Percentiles rank a stretch among this genome's conserved stretches.
phyloP scores from a whole-genome alignment of 2,888 invertebrate genomes.

The Drosophila mayaguana region DNA sequence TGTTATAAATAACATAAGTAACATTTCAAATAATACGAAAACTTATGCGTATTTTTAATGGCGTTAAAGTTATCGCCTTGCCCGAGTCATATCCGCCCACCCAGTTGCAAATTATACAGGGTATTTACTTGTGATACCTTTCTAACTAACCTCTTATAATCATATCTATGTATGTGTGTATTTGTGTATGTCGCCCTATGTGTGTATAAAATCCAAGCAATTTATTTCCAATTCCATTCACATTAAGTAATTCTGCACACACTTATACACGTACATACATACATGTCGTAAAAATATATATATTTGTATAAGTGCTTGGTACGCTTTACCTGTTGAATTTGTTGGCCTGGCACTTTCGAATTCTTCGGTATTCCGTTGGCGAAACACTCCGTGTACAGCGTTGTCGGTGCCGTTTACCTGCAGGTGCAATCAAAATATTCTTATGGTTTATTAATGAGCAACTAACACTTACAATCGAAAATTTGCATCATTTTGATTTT shows the following conservation, averaged over 20 bases:
- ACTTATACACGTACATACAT: neutral
- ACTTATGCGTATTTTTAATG: neutral
- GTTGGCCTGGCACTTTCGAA: conserved; percentile 76
- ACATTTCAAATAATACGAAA: neutral
- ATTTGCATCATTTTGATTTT: conserved; percentile 1
- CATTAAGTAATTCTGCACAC: conserved; percentile 34
- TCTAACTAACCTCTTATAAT: conserved; percentile 1
- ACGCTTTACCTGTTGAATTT: conserved; percentile 58
- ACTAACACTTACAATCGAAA: conserved; percentile 13
- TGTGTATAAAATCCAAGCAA: conserved; percentile 21
- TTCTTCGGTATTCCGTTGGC: conserved; percentile 79
- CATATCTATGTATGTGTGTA: neutral
- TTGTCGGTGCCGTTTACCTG: conserved; percentile 80
- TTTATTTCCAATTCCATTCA: conserved; percentile 45
- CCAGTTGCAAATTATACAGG: neutral
- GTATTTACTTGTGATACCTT: conserved; percentile 2
- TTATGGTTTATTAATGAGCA: conserved; percentile 34
- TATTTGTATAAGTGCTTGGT: conserved; percentile 1
- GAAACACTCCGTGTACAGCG: conserved; percentile 82
- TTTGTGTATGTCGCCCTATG: neutral
- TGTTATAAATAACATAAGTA: neutral
- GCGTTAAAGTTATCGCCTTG: neutral
- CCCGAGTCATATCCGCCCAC: neutral
- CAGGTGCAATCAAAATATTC: conserved; percentile 43
- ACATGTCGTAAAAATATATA: conserved; percentile 1